Conservation (phyloP, 2,113 vertebrate genomes). For the Trochalopteron elliotii region DNA sequence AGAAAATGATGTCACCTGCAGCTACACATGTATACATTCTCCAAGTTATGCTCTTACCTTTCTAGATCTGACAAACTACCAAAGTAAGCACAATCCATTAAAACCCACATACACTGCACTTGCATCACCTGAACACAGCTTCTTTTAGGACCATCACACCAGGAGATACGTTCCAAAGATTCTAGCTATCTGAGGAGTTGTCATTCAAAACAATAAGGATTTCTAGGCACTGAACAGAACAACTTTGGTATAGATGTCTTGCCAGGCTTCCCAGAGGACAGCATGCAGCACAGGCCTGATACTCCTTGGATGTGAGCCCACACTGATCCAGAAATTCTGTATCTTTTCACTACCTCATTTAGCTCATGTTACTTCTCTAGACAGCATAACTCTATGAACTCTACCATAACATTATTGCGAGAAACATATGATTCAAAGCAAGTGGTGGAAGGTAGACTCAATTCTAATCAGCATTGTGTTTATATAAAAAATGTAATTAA, state of each 20-base stretch:
- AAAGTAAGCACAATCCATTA: accelerated
- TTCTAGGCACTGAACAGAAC: background rate
- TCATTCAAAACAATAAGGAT: background rate
- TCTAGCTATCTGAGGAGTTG: background rate
- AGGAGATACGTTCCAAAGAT: background rate
- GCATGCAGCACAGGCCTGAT: background rate
- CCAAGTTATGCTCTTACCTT: background rate
- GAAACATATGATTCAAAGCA: background rate
- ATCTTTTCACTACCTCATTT: background rate
- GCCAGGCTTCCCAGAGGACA: background rate
- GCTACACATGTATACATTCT: background rate
- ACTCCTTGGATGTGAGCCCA: background rate
- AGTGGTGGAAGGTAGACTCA: background rate
- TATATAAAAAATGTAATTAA: background rate
- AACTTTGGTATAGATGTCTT: background rate
- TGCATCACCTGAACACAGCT: background rate
- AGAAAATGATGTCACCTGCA: background rate
- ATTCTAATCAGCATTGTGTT: accelerated
- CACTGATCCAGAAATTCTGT: background rate
- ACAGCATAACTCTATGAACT: background rate
- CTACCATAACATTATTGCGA: background rate
- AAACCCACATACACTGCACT: accelerated
- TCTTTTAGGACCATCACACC: background rate
- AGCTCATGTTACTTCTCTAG: background rate
- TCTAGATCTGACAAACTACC: background rate